phyloP scores from a whole-genome alignment of 1,140 invertebrate species.

The Plutomurus gul region DNA sequence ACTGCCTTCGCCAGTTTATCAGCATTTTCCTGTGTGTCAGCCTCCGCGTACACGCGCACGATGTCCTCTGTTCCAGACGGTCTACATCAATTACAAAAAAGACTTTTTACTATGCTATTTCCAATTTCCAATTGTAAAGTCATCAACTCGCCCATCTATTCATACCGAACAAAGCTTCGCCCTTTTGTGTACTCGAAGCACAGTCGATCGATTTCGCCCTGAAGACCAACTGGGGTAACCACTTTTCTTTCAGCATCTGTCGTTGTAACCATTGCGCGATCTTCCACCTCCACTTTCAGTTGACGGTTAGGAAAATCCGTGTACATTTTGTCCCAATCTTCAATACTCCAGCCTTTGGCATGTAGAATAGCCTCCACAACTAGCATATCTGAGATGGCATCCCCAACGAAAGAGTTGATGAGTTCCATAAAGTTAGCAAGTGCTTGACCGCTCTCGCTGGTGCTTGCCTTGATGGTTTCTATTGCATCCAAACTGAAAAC shows the following conservation, averaged over 20 bases:
- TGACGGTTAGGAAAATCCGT: conserved; percentile 84
- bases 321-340: conserved; percentile 80
- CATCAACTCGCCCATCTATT: neutral
- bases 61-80: conserved; percentile 98
- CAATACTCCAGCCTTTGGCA: conserved; percentile 74
- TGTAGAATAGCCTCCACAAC: conserved; percentile 89
- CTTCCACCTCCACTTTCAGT: conserved; percentile 84
- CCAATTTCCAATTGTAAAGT: neutral
- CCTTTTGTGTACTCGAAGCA: conserved; percentile 72
- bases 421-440: conserved; percentile 75
- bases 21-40: conserved; percentile 72
- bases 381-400: conserved; percentile 94
- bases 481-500: conserved; percentile 71
- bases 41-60: conserved; percentile 94
- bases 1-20: conserved; percentile 78
- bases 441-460: conserved; percentile 63
- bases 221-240: conserved; percentile 77
- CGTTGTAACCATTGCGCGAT: conserved; percentile 82
- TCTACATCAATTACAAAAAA: conserved; percentile 60
- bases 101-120: neutral
- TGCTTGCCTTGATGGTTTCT: conserved; percentile 44
- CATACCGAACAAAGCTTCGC: conserved; percentile 81
- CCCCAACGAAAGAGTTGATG: conserved; percentile 95
- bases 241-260: conserved; percentile 83
- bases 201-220: conserved; percentile 76